Conservation (phyloP, 1,140 invertebrate genomes). For the Drosophila jambulina region DNA sequence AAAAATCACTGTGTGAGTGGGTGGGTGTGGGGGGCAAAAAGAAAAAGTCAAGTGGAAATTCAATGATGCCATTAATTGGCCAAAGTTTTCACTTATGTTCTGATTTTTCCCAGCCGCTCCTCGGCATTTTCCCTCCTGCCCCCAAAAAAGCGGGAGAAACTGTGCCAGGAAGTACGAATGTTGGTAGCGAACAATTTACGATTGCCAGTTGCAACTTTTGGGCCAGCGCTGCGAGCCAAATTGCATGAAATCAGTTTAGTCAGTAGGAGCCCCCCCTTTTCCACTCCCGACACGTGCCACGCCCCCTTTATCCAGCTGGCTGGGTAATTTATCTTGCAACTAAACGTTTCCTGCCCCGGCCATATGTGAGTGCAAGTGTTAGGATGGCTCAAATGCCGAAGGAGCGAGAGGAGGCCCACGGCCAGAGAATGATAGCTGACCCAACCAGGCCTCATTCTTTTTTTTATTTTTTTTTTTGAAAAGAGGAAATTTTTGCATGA, state of each 20-base stretch:
- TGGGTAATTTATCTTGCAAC: conserved; percentile 78
- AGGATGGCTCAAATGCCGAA: conserved; percentile 22
- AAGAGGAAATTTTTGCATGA: conserved; percentile 54
- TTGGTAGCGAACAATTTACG: conserved; percentile 76
- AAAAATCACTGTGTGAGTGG: conserved; percentile 3
- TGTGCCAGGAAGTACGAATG: conserved; percentile 80
- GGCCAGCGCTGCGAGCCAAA: conserved; percentile 74
- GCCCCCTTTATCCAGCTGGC: conserved; percentile 41
- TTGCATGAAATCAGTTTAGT: conserved; percentile 82
- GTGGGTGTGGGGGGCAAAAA: conserved; percentile 11
- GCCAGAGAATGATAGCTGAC: conserved; percentile 43
- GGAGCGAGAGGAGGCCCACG: not conserved
- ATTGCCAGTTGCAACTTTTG: conserved; percentile 71
- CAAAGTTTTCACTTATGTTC: conserved; percentile 84
- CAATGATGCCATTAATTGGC: conserved; percentile 85
- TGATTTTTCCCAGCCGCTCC: conserved; percentile 64
- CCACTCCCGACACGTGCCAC: conserved; percentile 25
- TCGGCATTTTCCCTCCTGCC: conserved; percentile 4
- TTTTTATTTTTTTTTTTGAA: not conserved
- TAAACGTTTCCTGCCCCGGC: conserved; percentile 68
- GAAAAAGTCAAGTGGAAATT: conserved; percentile 83
- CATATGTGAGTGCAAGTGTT: conserved; percentile 53
- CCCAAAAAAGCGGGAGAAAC: conserved; percentile 39
- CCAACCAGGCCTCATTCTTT: conserved; percentile 19
- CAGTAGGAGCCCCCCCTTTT: conserved; percentile 35